phyloP scores from a whole-genome alignment of 2,888 invertebrate species.

The Gonocerus acuteangulatus region DNA sequence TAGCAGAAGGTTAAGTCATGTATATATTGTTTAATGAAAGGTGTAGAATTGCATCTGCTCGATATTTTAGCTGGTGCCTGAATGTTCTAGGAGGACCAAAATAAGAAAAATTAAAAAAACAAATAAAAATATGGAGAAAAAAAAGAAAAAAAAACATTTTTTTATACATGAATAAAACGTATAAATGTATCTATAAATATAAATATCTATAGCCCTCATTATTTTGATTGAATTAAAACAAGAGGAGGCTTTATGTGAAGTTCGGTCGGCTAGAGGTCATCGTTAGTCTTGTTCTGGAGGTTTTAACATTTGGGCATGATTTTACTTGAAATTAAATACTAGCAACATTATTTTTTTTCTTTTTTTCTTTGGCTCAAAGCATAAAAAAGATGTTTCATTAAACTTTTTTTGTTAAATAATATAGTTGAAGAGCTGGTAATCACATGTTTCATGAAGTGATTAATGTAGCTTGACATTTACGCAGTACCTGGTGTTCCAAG shows the following conservation, averaged over 20 bases:
- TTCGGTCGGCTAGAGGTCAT: no score
- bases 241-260: slow-evolving; percentile 1
- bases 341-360: no score
- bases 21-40: slow-evolving; percentile 20
- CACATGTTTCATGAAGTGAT: no score
- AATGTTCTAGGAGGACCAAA: slow-evolving; percentile 31
- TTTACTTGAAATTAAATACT: no score
- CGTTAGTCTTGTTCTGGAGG: no score
- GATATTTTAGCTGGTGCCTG: slow-evolving; percentile 29
- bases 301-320: no score
- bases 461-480: no score
- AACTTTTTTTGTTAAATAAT: no score
- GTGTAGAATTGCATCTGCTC: slow-evolving; percentile 25
- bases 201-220: slow-evolving; percentile 13
- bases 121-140: slow-evolving; percentile 5
- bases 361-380: no score
- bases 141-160: slow-evolving; percentile 12
- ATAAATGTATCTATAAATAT: slow-evolving; percentile 14
- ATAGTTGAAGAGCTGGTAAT: no score
- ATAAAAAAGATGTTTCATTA: no score
- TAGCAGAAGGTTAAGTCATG: slow-evolving; percentile 5
- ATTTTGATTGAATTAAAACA: slow-evolving; percentile 10
- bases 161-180: slow-evolving; percentile 22
- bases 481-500: no score
- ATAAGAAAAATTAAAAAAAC: slow-evolving; percentile 7